Conservation (phyloP, 1,140 invertebrate genomes). For the Sarcophaga bullata region DNA sequence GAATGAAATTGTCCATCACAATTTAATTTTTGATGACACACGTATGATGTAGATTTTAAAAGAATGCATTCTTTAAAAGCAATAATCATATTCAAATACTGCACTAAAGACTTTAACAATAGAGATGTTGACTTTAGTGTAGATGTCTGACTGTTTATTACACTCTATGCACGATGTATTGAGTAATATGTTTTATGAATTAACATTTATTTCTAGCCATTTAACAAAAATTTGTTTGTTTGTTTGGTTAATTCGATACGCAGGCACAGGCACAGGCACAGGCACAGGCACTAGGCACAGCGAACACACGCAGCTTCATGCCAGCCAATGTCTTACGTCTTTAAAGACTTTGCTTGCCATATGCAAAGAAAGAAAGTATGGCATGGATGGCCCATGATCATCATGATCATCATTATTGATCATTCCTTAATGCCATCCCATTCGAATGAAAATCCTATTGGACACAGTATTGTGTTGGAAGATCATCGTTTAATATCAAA, state of each 20-base stretch:
- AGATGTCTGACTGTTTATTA: no score
- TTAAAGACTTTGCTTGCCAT: neutral
- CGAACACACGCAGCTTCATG: no score
- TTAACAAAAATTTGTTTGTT: neutral
- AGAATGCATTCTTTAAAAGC: slow-evolving; percentile 9
- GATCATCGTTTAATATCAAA: slow-evolving; percentile 1
- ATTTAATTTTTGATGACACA: no score
- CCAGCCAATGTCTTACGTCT: neutral
- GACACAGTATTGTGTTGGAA: neutral
- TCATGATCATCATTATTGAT: neutral
- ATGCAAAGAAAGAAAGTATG: slow-evolving; percentile 35
- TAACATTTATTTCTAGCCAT: slow-evolving; percentile 14
- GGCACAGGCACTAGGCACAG: no score
- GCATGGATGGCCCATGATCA: slow-evolving; percentile 9
- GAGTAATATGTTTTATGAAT: neutral
- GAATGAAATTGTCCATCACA: no score
- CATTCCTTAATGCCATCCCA: neutral
- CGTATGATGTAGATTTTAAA: neutral
- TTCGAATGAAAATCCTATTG: no score
- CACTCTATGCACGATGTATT: neutral
- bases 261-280: no score
- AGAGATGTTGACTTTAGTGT: no score
- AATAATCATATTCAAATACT: no score
- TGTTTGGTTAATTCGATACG: neutral
- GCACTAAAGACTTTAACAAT: no score